These are phyloP conservation scores for Prolemur simus DNA, from an alignment of 2,113 vertebrate genomes.

Conservation along the genomic window DNA sequence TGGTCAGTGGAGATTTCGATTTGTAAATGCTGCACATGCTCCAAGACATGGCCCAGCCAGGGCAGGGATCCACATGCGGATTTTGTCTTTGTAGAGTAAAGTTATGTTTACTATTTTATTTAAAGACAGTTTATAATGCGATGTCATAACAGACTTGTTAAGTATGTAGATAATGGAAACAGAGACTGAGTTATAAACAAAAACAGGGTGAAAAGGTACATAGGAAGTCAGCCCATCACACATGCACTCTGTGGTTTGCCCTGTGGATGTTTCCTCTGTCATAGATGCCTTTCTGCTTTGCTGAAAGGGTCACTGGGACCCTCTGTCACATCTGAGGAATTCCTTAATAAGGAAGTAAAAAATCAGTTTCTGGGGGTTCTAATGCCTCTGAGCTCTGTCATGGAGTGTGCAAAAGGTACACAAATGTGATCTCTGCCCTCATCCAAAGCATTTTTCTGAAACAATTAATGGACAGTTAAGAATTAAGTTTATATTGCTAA, in stretches of 20 bases:
- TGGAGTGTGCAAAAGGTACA: neutral
- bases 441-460: neutral
- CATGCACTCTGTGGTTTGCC: neutral
- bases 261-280: neutral
- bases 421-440: neutral
- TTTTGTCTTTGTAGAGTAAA: neutral
- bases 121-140: slow-evolving; percentile 19
- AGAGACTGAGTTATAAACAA: slow-evolving; percentile 43
- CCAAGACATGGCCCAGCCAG: neutral
- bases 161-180: slow-evolving; percentile 56
- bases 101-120: slow-evolving; percentile 42
- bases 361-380: neutral
- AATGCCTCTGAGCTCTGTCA: neutral
- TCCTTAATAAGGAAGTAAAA: neutral
- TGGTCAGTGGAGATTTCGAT: neutral
- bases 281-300: neutral
- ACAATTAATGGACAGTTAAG: neutral
- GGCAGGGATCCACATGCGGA: slow-evolving; percentile 28
- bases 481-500: neutral
- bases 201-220: accelerated
- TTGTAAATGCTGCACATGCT: slow-evolving; percentile 9
- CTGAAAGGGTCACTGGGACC: slow-evolving; percentile 15
- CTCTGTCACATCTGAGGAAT: slow-evolving; percentile 16
- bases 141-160: slow-evolving; percentile 67
- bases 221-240: neutral